Evolutionary conservation across 2,113 vertebrate genomes (phyloP).

Genomic region (Trachemys scripta): DNA sequence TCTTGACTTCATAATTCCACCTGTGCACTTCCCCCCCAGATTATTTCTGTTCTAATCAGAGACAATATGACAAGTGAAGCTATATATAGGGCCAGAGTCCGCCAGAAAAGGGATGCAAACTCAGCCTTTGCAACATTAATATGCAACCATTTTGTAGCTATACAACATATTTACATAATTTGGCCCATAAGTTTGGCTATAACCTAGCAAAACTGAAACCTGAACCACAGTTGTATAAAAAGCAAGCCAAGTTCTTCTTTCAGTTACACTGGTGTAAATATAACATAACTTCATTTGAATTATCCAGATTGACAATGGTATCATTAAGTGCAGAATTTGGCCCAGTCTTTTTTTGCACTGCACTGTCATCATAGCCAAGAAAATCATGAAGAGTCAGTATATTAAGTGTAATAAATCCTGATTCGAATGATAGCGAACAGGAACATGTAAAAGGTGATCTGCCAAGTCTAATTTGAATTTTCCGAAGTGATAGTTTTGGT

Average conservation of each 20-base stretch:
- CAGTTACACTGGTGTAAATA: not conserved
- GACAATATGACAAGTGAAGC: no score
- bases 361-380: not conserved
- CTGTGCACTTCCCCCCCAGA: no score
- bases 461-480: not conserved
- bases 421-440: not conserved
- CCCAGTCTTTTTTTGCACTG: not conserved
- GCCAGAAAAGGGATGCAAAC: no score
- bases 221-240: not conserved
- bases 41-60: no score
- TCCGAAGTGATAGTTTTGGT: not conserved
- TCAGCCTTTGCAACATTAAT: no score
- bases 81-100: no score
- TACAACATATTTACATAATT: no score
- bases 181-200: no score
- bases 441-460: not conserved
- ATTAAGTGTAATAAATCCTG: not conserved
- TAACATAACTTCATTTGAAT: not conserved
- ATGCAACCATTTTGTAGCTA: no score
- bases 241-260: not conserved
- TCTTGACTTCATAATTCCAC: not conserved
- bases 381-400: no score
- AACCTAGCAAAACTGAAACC: no score
- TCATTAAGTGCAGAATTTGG: not conserved
- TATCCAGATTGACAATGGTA: not conserved